Conservation (phyloP, 2,797 vertebrate species). For the Limnodromus scolopaceus region DNA sequence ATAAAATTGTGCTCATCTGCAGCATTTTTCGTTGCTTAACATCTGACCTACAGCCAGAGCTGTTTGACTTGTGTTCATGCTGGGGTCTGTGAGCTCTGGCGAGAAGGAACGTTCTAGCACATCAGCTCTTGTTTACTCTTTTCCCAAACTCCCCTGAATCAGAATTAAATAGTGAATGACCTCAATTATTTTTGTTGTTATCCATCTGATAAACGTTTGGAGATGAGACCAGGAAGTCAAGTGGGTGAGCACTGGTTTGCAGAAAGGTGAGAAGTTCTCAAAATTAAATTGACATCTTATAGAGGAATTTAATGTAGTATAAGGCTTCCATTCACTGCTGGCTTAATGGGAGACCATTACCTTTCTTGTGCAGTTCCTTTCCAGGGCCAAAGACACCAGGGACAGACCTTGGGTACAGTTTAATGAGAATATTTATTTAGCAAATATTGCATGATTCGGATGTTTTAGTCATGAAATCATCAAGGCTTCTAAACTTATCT, state of each 20-base stretch:
- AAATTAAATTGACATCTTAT: neutral
- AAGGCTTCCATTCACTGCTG: neutral
- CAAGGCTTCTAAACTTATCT: neutral
- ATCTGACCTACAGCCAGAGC: neutral
- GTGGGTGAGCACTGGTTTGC: neutral
- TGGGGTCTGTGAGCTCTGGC: neutral
- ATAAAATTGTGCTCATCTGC: neutral
- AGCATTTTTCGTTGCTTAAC: neutral
- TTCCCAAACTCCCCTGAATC: neutral
- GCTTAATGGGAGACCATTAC: neutral
- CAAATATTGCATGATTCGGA: neutral
- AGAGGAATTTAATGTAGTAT: neutral
- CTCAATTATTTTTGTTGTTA: neutral
- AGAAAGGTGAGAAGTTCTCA: neutral
- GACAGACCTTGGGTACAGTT: neutral
- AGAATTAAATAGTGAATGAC: neutral
- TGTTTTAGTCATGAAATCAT: conserved; percentile 6
- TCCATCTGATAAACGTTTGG: neutral
- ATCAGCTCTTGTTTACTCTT: neutral
- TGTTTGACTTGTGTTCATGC: neutral
- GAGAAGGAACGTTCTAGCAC: neutral
- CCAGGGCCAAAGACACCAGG: neutral
- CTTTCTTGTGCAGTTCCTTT: neutral
- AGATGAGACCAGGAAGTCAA: neutral
- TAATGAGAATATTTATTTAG: conserved; percentile 5